These are phyloP conservation scores for Galemys pyrenaicus DNA, from an alignment of 2,113 vertebrate genomes.

Conservation along the genomic window DNA sequence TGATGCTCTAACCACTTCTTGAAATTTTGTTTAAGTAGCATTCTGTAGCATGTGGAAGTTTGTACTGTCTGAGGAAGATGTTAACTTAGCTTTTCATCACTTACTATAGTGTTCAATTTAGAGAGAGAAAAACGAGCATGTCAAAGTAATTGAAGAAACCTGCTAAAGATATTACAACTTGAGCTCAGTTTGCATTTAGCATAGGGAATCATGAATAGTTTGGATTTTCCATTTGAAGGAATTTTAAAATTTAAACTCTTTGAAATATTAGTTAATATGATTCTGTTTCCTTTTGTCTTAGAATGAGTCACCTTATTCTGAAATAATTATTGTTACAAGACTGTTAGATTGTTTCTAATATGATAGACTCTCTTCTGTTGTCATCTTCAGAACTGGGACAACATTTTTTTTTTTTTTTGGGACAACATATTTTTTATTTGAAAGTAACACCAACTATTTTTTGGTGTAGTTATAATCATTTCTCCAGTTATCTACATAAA, in stretches of 20 bases:
- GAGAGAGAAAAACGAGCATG: not conserved
- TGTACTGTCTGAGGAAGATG: conserved; percentile 28
- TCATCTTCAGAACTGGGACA: not conserved
- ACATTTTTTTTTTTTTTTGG: not conserved
- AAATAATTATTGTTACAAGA: conserved; percentile 8
- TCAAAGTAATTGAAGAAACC: not conserved
- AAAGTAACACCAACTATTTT: not conserved
- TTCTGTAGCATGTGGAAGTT: conserved; percentile 64
- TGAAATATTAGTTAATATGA: not conserved
- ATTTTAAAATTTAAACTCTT: conserved; percentile 41
- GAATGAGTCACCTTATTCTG: not conserved
- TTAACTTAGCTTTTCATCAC: not conserved
- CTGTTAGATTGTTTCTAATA: not conserved
- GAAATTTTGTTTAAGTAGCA: conserved; percentile 68
- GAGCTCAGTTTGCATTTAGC: not conserved
- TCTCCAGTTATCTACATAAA: not conserved
- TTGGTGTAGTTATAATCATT: not conserved
- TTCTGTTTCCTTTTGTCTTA: not conserved
- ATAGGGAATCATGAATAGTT: not conserved
- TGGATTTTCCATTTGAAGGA: conserved; percentile 31
- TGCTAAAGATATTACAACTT: not conserved
- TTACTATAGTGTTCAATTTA: conserved; percentile 48
- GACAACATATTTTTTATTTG: not conserved
- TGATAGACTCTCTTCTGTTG: not conserved
- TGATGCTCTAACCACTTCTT: not conserved